phyloP scores from a whole-genome alignment of 2,113 vertebrate genomes.

The Nothoprocta perdicaria region DNA sequence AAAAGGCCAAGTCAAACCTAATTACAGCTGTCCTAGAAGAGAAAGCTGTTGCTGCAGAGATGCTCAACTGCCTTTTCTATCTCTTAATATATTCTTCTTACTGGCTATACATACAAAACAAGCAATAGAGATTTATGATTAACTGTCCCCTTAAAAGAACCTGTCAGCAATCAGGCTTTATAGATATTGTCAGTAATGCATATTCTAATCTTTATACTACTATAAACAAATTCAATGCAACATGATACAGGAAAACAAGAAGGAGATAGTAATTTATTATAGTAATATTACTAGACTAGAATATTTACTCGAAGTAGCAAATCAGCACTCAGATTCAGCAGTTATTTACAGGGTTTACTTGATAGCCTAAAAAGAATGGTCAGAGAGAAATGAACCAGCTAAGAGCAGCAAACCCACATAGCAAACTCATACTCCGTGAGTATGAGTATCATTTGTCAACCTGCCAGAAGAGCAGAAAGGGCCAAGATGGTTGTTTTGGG shows the following conservation, averaged over 20 bases:
- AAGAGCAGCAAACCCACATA: not conserved
- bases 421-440: not conserved
- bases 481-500: not conserved
- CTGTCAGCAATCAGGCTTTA: not conserved
- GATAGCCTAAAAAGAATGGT: not conserved
- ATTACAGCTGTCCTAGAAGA: not conserved
- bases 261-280: not conserved
- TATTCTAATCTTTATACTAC: not conserved
- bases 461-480: not conserved
- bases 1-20: slow-evolving; percentile 8
- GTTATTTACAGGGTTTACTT: not conserved
- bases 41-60: not conserved
- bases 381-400: not conserved
- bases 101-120: not conserved
- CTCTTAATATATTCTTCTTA: not conserved
- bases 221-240: not conserved
- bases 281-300: not conserved
- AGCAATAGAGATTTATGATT: not conserved
- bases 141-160: not conserved
- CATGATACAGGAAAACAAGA: not conserved
- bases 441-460: not conserved
- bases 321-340: not conserved
- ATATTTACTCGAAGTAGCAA: not conserved
- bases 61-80: not conserved
- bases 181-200: not conserved